A percentile compares a stretch with the other conserved stretches of the same genome.
Evolutionary conservation across 2,888 invertebrate species (phyloP).

Genomic region (Tipula vernalis): DNA sequence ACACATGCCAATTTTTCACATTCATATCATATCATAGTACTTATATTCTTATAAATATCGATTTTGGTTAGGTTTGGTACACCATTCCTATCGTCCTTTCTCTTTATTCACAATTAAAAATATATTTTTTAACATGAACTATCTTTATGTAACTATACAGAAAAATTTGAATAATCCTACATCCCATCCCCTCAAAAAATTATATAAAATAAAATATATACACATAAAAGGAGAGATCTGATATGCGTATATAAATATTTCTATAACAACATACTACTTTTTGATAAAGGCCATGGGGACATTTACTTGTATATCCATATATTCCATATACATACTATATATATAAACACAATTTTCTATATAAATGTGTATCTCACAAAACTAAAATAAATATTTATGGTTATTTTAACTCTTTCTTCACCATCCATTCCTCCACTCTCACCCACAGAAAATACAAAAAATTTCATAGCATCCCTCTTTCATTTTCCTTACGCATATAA

Average conservation of each 20-base stretch:
- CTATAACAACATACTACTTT: neutral
- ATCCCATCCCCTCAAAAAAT: neutral
- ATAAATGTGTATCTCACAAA: neutral
- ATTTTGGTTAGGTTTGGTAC: neutral
- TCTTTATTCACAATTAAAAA: neutral
- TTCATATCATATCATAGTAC: neutral
- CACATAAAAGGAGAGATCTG: neutral
- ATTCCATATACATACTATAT: neutral
- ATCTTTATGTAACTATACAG: neutral
- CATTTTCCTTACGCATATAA: neutral
- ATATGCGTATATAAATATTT: neutral
- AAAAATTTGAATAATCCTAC: neutral
- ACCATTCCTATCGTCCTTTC: neutral
- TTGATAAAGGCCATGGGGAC: constrained; percentile 4
- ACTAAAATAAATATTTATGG: constrained; percentile 4
- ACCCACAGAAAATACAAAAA: neutral
- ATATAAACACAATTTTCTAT: neutral
- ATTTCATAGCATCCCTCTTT: neutral
- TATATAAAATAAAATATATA: neutral
- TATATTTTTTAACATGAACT: neutral
- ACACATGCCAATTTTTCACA: neutral
- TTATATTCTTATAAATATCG: neutral
- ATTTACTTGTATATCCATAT: neutral
- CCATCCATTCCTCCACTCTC: neutral
- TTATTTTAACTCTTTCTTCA: constrained; percentile 4